Conservation (phyloP, 2,888 invertebrate genomes). For the Mimumesa dahlbomi region DNA sequence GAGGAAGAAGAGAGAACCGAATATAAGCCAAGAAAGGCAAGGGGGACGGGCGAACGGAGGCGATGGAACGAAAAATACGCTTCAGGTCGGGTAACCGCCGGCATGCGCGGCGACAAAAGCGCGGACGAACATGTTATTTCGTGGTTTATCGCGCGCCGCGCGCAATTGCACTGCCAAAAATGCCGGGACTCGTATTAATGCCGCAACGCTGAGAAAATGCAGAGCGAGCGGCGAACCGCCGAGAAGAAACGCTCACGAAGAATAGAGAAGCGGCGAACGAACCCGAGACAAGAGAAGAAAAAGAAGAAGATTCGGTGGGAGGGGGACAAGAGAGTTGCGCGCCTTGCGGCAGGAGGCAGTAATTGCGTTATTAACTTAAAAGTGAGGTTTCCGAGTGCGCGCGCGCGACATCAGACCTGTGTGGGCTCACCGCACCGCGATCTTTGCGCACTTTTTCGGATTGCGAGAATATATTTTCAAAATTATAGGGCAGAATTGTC, state of each 20-base stretch:
- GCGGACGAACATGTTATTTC: slow-evolving; percentile 19
- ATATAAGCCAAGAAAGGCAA: too few relatives aligned
- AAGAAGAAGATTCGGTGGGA: slow-evolving; percentile 24
- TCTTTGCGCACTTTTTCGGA: neutral
- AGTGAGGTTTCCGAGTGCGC: slow-evolving; percentile 67
- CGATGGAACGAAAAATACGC: slow-evolving; percentile 10
- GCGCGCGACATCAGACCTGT: slow-evolving; percentile 54
- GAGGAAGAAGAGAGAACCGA: too few relatives aligned
- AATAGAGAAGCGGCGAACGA: slow-evolving; percentile 5
- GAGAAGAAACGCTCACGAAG: slow-evolving; percentile 2
- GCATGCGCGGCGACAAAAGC: slow-evolving; percentile 37
- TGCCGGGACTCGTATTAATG: slow-evolving; percentile 43
- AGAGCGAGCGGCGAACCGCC: slow-evolving; percentile 31
- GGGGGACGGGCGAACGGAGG: neutral
- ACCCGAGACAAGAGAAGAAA: slow-evolving; percentile 18
- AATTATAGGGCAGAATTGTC: neutral
- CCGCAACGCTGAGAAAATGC: slow-evolving; percentile 37
- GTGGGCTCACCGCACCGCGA: neutral
- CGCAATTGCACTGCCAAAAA: slow-evolving; percentile 46
- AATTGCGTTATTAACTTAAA: slow-evolving; percentile 76
- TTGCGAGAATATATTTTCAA: neutral
- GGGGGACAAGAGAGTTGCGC: slow-evolving; percentile 45
- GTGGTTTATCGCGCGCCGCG: slow-evolving; percentile 29
- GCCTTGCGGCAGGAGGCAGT: slow-evolving; percentile 67
- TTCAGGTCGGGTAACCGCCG: slow-evolving; percentile 52